These are phyloP conservation scores for Myrmophylax atrothorax DNA, from an alignment of 2,113 vertebrate species.

Conservation along the genomic window DNA sequence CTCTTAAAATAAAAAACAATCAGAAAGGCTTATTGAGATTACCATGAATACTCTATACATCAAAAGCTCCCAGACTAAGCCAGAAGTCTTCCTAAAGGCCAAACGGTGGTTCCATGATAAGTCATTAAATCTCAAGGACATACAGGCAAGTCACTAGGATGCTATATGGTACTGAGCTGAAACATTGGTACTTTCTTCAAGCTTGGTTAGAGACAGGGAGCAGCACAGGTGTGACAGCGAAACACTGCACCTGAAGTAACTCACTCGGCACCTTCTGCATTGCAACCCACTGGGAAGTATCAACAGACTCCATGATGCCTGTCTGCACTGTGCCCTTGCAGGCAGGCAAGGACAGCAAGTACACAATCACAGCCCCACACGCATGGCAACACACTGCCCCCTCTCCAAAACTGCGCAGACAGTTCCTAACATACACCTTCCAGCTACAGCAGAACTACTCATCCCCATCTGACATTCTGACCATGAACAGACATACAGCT, in stretches of 20 bases:
- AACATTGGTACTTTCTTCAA: background rate
- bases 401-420: background rate
- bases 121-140: background rate
- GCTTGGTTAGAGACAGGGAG: background rate
- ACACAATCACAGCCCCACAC: background rate
- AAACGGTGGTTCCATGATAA: background rate
- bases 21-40: background rate
- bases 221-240: background rate
- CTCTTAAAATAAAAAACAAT: background rate
- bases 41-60: background rate
- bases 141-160: background rate
- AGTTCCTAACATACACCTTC: background rate
- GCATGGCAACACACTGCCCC: fast-evolving
- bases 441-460: background rate
- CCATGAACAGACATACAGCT: background rate
- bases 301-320: fast-evolving
- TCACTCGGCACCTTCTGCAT: background rate
- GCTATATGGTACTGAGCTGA: fast-evolving
- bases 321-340: background rate
- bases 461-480: background rate
- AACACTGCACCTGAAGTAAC: background rate
- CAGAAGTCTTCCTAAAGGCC: background rate
- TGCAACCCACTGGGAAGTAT: background rate
- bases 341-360: background rate
- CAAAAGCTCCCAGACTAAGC: background rate